A percentile compares a stretch with the other conserved stretches of the same genome.
Evolutionary conservation across 2,888 invertebrate genomes (phyloP).

Genomic region (Microchrysa polita): DNA sequence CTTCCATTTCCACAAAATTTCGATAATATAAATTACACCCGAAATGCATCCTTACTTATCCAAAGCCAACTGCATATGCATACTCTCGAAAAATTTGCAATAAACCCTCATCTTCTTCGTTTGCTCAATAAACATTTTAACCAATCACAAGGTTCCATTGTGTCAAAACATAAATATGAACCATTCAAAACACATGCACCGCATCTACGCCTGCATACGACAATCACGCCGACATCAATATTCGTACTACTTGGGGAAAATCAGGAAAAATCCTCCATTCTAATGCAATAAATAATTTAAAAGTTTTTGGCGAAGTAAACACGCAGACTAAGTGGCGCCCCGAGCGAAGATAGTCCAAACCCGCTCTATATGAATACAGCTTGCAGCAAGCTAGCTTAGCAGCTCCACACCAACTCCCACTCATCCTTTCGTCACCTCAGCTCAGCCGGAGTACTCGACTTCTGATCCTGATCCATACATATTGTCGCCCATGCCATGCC

Average conservation of each 20-base stretch:
- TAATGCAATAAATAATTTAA: constrained; percentile 45
- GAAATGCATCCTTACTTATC: no score
- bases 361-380: neutral
- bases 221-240: neutral
- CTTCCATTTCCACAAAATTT: no score
- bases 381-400: neutral
- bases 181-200: neutral
- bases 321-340: constrained; percentile 49
- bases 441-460: neutral
- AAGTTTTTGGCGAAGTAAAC: constrained; percentile 48
- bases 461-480: neutral
- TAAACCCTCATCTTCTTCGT: no score
- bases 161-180: constrained; percentile 4
- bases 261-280: constrained; percentile 41
- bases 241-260: neutral
- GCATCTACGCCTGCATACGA: neutral
- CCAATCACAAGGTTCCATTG: neutral
- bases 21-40: no score
- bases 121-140: constrained; percentile 3
- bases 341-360: constrained; percentile 30
- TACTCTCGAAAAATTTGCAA: no score
- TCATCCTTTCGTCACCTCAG: constrained; percentile 24
- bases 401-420: neutral
- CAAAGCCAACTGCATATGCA: no score
- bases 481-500: neutral